Evolutionary conservation across 2,888 invertebrate genomes (phyloP), one percentile per base, ranked within the genome.

Genomic region (Mythimna loreyi): DNA sequence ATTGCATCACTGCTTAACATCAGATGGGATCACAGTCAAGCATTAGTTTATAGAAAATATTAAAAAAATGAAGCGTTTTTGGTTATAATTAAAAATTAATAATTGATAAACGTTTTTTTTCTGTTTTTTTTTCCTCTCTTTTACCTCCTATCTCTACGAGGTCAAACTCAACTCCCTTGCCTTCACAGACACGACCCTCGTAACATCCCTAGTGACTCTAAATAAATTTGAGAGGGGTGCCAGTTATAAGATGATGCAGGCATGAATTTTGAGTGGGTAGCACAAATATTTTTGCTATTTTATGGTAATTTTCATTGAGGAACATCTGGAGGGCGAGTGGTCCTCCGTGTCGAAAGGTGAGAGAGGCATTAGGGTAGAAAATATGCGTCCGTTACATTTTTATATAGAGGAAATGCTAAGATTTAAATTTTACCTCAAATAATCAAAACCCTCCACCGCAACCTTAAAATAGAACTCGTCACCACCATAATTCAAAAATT

Each of bases 151-250:
- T 6, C 4, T 50, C 25, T 1, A 11, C 50, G 13, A 49, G 4
- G 2, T 9, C n/a, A 45, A 13, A 19, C 13, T 40, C 16, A 13
- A 6, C 23, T 23, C 13, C 13, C 11, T 13, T 23, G 6, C 13
- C 23, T 6, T 13, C 5, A 6, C 23, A 13, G 23, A 49, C 13
- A 13, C 8, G 11, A 7, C 2, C 23, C 3, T 7, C 7, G 9
- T 9, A 1, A 19, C 50, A 52, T 28, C 28, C 28, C 50, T 52
- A 50, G 28, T 4, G 80, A 71, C 81, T 84, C 87, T 86, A 89
- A 92, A 92, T 90, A 92, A 87, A 91, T 88, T 86, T 78, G 52
- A 43, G 61, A n/a, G 16, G 67, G 86, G 85, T 55, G n/a, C 81
- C 85, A 86, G 84, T 66, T 33, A 85, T 23, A 77, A 78, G 76